phyloP scores from a whole-genome alignment of 1,140 invertebrate species.

The Lordiphosa collinella region DNA sequence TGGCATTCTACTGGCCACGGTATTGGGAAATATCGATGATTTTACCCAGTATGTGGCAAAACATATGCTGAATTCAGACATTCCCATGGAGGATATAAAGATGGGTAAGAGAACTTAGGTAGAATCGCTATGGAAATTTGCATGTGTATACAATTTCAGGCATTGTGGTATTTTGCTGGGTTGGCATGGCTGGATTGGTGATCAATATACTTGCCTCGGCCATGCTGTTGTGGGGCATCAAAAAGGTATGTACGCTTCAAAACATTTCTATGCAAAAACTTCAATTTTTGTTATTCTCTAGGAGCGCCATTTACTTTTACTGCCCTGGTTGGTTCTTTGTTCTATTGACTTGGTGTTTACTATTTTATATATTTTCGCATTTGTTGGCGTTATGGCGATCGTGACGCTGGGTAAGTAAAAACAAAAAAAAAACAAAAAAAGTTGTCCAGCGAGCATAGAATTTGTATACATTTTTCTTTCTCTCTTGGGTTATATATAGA shows the following conservation, averaged over 20 bases:
- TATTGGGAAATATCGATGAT: no score
- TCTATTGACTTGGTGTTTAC: neutral
- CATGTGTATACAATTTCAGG: constrained; percentile 15
- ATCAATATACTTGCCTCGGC: constrained; percentile 26
- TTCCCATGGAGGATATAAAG: neutral
- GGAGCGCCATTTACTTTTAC: constrained; percentile 23
- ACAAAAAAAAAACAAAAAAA: no score
- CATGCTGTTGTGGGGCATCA: constrained; percentile 49
- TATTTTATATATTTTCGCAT: neutral
- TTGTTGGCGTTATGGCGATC: neutral
- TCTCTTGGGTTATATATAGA: no score
- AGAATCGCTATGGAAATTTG: no score
- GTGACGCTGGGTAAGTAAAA: neutral
- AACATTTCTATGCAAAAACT: neutral
- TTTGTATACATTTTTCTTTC: no score
- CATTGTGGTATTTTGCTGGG: constrained; percentile 10
- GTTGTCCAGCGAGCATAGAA: no score
- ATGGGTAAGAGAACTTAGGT: no score
- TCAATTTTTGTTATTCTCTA: neutral
- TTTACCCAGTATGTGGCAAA: no score
- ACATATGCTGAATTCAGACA: no score
- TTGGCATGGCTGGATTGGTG: neutral
- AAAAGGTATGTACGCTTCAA: constrained; percentile 29
- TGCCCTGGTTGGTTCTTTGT: neutral
- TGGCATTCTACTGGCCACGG: constrained; percentile 8